Conservation (phyloP, 2,113 vertebrate genomes). For the Pygoscelis adeliae region DNA sequence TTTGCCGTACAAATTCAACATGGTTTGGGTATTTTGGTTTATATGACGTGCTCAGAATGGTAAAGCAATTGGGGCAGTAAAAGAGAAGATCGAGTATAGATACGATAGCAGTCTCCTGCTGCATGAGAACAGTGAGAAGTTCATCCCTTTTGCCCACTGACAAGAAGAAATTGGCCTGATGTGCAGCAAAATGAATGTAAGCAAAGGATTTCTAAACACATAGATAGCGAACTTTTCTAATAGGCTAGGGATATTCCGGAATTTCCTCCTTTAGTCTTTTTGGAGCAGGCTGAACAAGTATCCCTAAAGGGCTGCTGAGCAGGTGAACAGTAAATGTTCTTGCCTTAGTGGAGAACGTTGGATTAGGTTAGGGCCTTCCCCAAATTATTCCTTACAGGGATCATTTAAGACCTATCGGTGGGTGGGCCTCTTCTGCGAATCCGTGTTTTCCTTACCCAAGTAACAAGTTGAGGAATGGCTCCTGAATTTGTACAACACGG, state of each 20-base stretch:
- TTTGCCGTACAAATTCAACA: not conserved
- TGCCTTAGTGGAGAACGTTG: not conserved
- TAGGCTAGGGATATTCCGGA: not conserved
- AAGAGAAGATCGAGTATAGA: not conserved
- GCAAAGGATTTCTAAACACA: not conserved
- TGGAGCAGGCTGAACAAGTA: not conserved
- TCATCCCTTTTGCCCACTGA: not conserved
- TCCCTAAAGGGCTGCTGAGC: not conserved
- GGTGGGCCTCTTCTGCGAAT: not conserved
- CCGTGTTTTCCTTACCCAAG: not conserved
- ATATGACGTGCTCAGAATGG: not conserved
- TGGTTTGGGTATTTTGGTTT: not conserved
- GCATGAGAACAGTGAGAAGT: not conserved
- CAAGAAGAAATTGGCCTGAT: not conserved
- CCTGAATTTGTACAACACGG: accelerated
- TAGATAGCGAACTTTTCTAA: not conserved
- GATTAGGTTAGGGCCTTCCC: not conserved
- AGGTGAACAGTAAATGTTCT: not conserved
- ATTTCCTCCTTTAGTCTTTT: not conserved
- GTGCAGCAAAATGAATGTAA: not conserved
- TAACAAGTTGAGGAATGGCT: not conserved
- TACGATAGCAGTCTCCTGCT: not conserved
- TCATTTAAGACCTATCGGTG: not conserved
- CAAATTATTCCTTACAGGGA: not conserved
- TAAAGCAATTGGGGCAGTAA: not conserved